Conservation (phyloP, 2,888 invertebrate species). For the Aricia artaxerxes region DNA sequence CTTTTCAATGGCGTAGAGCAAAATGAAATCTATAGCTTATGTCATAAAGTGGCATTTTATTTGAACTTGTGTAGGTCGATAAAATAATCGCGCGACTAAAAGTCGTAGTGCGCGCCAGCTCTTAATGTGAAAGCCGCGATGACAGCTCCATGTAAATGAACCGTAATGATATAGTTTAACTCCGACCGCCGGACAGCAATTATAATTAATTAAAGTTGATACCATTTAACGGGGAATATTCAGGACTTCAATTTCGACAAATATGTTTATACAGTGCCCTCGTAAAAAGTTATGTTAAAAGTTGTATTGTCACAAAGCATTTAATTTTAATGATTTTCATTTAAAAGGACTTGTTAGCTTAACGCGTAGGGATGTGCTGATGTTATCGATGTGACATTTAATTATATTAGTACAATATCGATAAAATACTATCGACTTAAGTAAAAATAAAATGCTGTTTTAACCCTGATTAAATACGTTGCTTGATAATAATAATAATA, state of each 20-base stretch:
- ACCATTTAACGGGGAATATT: not conserved
- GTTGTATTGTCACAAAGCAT: slow-evolving; percentile 21
- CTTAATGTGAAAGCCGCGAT: not conserved
- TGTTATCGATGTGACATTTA: slow-evolving; percentile 2
- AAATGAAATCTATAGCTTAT: no score
- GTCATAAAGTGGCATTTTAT: no score
- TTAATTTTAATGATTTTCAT: slow-evolving; percentile 28
- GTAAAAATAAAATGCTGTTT: not conserved
- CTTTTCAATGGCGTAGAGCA: no score
- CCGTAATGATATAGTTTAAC: not conserved
- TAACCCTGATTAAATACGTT: no score
- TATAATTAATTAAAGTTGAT: slow-evolving; percentile 8
- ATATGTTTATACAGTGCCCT: not conserved
- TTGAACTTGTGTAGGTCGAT: no score
- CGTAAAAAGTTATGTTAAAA: slow-evolving; percentile 6
- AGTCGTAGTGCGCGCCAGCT: no score
- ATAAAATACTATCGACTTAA: not conserved
- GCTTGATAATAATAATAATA: no score
- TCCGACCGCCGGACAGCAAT: not conserved
- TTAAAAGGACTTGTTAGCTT: slow-evolving; percentile 24
- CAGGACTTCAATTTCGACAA: not conserved
- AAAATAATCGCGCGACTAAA: no score
- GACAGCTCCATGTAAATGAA: not conserved
- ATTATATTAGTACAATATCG: not conserved
- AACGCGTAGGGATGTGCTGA: slow-evolving; percentile 1